Evolutionary conservation across 2,888 invertebrate species (phyloP).

Genomic region (Choreutis nemorana): DNA sequence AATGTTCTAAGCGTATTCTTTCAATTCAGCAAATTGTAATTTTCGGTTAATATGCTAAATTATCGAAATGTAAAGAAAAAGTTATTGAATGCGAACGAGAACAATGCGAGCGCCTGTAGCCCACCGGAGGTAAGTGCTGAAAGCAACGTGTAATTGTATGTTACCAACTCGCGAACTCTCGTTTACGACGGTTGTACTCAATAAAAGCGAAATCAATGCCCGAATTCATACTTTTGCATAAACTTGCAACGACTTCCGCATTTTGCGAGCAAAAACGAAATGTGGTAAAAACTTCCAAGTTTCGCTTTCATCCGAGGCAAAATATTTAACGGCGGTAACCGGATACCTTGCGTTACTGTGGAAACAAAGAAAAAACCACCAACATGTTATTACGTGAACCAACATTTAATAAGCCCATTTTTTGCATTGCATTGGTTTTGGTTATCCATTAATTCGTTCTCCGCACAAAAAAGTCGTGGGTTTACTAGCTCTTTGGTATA

Average conservation of each 20-base stretch:
- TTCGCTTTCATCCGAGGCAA: slow-evolving; percentile 63
- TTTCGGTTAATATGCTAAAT: slow-evolving; percentile 49
- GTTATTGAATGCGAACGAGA: slow-evolving; percentile 32
- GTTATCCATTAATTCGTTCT: slow-evolving; percentile 62
- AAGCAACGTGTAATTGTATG: slow-evolving; percentile 51
- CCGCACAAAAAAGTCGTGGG: slow-evolving; percentile 43
- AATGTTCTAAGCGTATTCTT: slow-evolving; percentile 60
- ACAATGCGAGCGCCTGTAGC: slow-evolving; percentile 24
- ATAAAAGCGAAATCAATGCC: slow-evolving; percentile 57
- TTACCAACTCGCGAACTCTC: slow-evolving; percentile 33
- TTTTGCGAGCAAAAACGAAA: slow-evolving; percentile 54
- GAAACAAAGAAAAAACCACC: slow-evolving; percentile 63
- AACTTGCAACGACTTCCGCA: slow-evolving; percentile 56
- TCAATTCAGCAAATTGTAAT: slow-evolving; percentile 48
- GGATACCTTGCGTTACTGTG: slow-evolving; percentile 56
- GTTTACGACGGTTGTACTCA: slow-evolving; percentile 19
- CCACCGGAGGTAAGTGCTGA: slow-evolving; percentile 21
- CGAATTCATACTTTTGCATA: slow-evolving; percentile 57
- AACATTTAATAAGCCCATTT: slow-evolving; percentile 64
- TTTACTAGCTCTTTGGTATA: slow-evolving; percentile 41
- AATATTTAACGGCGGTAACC: slow-evolving; percentile 66
- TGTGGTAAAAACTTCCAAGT: slow-evolving; percentile 55
- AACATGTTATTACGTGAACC: slow-evolving; percentile 65
- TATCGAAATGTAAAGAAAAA: slow-evolving; percentile 32
- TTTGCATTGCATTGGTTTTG: slow-evolving; percentile 58